Evolutionary conservation across 2,888 invertebrate species (phyloP), one percentile per base, ranked within the genome.

Genomic region (Hartigia nigra): DNA sequence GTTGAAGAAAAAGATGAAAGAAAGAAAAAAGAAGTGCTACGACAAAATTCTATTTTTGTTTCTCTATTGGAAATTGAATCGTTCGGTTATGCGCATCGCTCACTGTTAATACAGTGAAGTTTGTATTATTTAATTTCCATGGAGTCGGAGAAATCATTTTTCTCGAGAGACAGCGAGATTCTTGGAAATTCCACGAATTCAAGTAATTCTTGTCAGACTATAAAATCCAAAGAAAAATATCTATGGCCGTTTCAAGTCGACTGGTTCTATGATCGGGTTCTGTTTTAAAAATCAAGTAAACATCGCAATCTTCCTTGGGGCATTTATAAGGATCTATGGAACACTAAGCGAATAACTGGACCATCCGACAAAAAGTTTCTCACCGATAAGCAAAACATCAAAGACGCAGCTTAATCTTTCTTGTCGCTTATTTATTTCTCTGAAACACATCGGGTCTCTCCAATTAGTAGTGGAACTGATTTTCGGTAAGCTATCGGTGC

Each of bases 191-290:
- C 23, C 5, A 55, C 9, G 39, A 23, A 55, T 55, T 55, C 39
- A 55, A 5, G 39, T 5, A 23, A 55, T 55, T 55, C 39, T 55
- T 55, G 9, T 55, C 39, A 9, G 23, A 23, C 9, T 23, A 55
- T 23, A 4, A 23, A 2, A 55, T 1, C 23, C 23, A 9, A 39
- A 14, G 14, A 23, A 5, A 14, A 4, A 14, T 39, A 14, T 4
- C 39, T 39, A 4, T 39, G 1, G 39, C 39, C 12, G 14, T 39
- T 39, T 39, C 14, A 14, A 39, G 14, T 14, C 39, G 39, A 39
- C 1, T 12, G 4, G 4, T 4, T 12, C 12, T 4, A 37, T 0
- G 4, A 39, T 0, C 14, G 0, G 39, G 14, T 39, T 39, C 0
- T 39, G 39, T 12, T 39, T 39, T 39, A 39, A 12, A 4, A 14